A percentile compares a stretch with the other conserved stretches of the same genome.
phyloP scores from a whole-genome alignment of 2,797 vertebrate genomes.

The Tachyglossus aculeatus region DNA sequence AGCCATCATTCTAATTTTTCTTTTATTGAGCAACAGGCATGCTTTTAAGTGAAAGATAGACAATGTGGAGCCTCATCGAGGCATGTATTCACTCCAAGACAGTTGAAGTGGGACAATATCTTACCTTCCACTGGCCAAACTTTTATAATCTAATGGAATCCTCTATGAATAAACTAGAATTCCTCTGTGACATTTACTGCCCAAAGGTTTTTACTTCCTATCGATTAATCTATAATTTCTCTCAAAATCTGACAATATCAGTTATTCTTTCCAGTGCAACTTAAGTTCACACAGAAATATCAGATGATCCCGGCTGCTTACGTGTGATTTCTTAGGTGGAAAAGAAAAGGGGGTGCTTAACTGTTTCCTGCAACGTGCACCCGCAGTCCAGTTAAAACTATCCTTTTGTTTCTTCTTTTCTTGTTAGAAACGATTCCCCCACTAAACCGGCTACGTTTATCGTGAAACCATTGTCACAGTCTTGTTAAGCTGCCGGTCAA shows the following conservation, averaged over 20 bases:
- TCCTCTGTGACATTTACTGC: neutral
- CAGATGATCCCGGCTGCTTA: neutral
- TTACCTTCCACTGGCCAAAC: neutral
- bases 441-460: neutral
- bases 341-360: too few relatives aligned
- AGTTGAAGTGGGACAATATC: neutral
- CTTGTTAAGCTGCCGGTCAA: neutral
- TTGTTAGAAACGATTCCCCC: neutral
- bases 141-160: neutral
- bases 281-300: neutral
- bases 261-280: neutral
- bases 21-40: too few relatives aligned
- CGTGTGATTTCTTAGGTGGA: neutral
- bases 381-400: too few relatives aligned
- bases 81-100: too few relatives aligned
- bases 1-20: too few relatives aligned
- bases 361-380: too few relatives aligned
- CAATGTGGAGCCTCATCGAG: too few relatives aligned
- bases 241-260: slow-evolving; percentile 1
- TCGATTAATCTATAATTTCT: neutral
- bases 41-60: too few relatives aligned
- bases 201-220: neutral
- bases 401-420: neutral
- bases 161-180: neutral
- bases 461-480: neutral